Conservation (phyloP, 2,888 invertebrate species). For the Xanthia togata region DNA sequence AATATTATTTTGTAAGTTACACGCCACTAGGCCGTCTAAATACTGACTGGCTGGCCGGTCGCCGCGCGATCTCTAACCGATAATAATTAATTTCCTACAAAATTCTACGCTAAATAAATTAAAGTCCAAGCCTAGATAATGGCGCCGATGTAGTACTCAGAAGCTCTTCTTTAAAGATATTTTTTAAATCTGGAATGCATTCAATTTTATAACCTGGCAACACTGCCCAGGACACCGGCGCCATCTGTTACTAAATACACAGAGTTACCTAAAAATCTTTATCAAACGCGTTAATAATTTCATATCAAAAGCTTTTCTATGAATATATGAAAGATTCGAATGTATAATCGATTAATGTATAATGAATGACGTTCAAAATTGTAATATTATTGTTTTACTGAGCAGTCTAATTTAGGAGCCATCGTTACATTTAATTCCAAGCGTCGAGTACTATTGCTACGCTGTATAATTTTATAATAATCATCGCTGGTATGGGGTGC, state of each 20-base stretch:
- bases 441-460: slow-evolving; percentile 65
- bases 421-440: slow-evolving; percentile 70
- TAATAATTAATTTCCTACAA: slow-evolving; percentile 72
- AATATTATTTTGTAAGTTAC: slow-evolving; percentile 85
- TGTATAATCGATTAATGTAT: slow-evolving; percentile 67
- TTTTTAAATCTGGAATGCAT: slow-evolving; percentile 84
- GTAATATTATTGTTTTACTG: slow-evolving; percentile 60
- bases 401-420: slow-evolving; percentile 76
- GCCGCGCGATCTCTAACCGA: slow-evolving; percentile 75
- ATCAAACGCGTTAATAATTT: slow-evolving; percentile 65
- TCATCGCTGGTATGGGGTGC: slow-evolving; percentile 64
- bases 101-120: slow-evolving; percentile 81
- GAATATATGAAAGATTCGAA: slow-evolving; percentile 66
- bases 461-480: slow-evolving; percentile 52
- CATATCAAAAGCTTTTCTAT: slow-evolving; percentile 74
- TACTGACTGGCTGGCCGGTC: slow-evolving; percentile 85
- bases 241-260: slow-evolving; percentile 57
- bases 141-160: slow-evolving; percentile 64
- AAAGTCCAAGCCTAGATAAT: slow-evolving; percentile 68
- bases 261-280: slow-evolving; percentile 59
- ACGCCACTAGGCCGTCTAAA: slow-evolving; percentile 84
- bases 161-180: slow-evolving; percentile 69
- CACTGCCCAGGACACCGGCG: slow-evolving; percentile 65
- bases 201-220: slow-evolving; percentile 75
- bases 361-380: slow-evolving; percentile 65